phyloP scores from a whole-genome alignment of 2,113 vertebrate genomes.

The Osmerus mordax region DNA sequence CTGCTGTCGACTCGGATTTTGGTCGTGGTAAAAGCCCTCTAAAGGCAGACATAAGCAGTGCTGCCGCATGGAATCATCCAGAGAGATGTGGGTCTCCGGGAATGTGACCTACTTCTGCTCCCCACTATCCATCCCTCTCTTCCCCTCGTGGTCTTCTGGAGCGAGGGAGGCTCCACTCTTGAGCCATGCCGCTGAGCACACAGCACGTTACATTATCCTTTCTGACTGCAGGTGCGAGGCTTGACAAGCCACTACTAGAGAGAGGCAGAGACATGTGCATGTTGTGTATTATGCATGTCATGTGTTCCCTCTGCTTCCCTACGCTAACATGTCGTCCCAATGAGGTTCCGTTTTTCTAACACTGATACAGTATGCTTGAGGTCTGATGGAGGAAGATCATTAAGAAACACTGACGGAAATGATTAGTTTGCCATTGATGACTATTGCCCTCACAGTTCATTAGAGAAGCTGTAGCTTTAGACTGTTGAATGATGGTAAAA shows the following conservation, averaged over 20 bases:
- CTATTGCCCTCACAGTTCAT: background rate
- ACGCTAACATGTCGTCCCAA: slow-evolving; percentile 21
- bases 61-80: slow-evolving; percentile 39
- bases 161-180: slow-evolving; percentile 19
- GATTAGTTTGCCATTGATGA: background rate
- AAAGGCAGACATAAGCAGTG: slow-evolving; percentile 43
- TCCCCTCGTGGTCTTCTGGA: slow-evolving; percentile 39
- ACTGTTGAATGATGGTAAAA: background rate
- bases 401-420: no score
- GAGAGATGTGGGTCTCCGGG: slow-evolving; percentile 56
- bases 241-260: slow-evolving; percentile 24
- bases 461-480: background rate
- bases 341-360: slow-evolving; percentile 10
- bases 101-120: slow-evolving; percentile 73
- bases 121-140: slow-evolving; percentile 1
- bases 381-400: background rate
- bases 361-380: background rate
- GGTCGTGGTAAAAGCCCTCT: slow-evolving; percentile 34
- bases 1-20: slow-evolving; percentile 43
- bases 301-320: background rate
- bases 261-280: slow-evolving; percentile 26
- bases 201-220: slow-evolving; percentile 43
- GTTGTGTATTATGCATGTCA: slow-evolving; percentile 35
- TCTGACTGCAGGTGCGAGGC: slow-evolving; percentile 56
- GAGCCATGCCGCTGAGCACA: slow-evolving; percentile 32